Evolutionary conservation across 1,140 invertebrate genomes (phyloP), one percentile per base, ranked within the genome.

Genomic region (Atopsyche davidsoni): DNA sequence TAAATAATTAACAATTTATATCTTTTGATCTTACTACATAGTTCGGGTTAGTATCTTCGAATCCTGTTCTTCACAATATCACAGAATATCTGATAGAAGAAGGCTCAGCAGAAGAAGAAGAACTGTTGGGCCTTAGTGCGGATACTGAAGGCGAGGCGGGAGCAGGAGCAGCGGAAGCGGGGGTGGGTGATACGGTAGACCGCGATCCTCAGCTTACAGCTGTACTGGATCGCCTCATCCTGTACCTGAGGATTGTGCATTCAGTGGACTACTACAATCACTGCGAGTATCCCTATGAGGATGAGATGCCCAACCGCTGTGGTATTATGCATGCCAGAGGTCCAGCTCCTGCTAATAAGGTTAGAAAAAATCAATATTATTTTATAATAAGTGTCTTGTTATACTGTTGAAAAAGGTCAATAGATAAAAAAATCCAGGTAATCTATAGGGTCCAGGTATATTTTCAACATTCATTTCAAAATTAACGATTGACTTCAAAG

Each of bases 201-300:
- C 75, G 85, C 57, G 92, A 96, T 72, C 81, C 85, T 46, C 70
- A 77, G 22, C 62, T 94, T 14, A 75, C 89, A 9, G 79, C 79
- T 58, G 91, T 93, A 55, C 56, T 77, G 21, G 80, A 81, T 63
- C 70, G 85, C 24, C 78, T 99, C 31, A 80, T 99, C 23, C 68
- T 98, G 7, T 99, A 99, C 66, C 70, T 99, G 53, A 81, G 97
- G 24, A 82, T 99, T 35, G 97, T 99, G 0, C 95, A 99, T 72
- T 98, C 95, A 0, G 87, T 99, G 35, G 97, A 99, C 70, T 99
- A 96, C 65, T 99, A 99, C 67, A 97, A 96, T 72, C 92, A 96
- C 60, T 94, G 90, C 61, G 96, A 99, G 62, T 99, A 99, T 76
- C 92, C 95, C 0, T 96, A 97, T 64, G 97, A 99, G 73, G 96